Base-by-base conservation (phyloP, 2,888 invertebrate genomes). In the Sarcophaga rosellei region DNA sequence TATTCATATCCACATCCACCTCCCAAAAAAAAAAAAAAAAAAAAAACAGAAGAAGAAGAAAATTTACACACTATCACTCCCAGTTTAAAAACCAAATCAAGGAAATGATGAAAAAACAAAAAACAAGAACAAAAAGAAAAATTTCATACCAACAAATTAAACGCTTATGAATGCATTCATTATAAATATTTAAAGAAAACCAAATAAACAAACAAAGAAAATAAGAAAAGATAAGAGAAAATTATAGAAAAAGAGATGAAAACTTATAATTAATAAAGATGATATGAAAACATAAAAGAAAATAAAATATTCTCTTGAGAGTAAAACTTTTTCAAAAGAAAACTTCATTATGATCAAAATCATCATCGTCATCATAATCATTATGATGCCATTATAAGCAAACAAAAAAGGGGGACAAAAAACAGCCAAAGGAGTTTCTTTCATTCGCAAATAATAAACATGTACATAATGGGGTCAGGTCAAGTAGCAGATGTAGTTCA, bases 81-180 rank as follows among this genome's bases (percentile, higher is more conserved):
- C 53, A 53, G 17, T 53, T 53, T 15, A 53, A 53, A 15, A 53
- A 53, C 4, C 12, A 53, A 53, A 53, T 17, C 53, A 53, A 53
- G 15, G 17, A 53, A 17, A 17, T 4, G 15, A 15, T 53, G 53
- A 53, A 53, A 17, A 53, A 57, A 35, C 57, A 17, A 62, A 20
- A 2, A 15, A 4, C 4, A 53, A 62, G 57, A 35, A 69, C 12
- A 47, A 21, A 15, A 66, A 63, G 69, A 79, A 17, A 53, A 68
- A 85, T 84, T 80, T 88, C 87, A 87, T 84, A 88, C 89, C 86
- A 81, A 88, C 86, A 81, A 88, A 88, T 70, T 69, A 82, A 82
- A 81, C 82, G 79, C 81, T 84, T 77, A 84, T 83, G 74, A 80
- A 87, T 77, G 82, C 81, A 82, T 80, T 84, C 78, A 81, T 84